Base-by-base conservation (phyloP, 1,140 invertebrate genomes). In the Holotrichia oblita region DNA sequence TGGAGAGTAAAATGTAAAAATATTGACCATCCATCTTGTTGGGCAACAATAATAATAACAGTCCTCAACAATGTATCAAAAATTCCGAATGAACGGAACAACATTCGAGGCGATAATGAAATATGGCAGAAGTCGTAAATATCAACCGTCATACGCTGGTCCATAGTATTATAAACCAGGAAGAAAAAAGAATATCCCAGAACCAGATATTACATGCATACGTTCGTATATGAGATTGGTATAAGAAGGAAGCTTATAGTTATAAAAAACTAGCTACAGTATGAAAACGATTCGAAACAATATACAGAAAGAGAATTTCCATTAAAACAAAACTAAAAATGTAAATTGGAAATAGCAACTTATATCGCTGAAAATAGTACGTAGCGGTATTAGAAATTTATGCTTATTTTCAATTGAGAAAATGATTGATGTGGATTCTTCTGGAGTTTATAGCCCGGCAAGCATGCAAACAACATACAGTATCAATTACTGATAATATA, bases 61-160 rank as follows among this genome's bases (percentile, higher is more conserved):
- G 61, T 69, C 27, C 61, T 69, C 61, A 69, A 69, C 61, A 69
- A 69, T 69, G 61, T 69, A 69, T 69, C 61, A 69, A 69, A 69
- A 69, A 69, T 69, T 69, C 22, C 61, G 27, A 69, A 24, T 22
- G n/a, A 69, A 69, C 61, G 27, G 12, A 69, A 69, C 27, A 34
- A 34, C 61, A 69, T 69, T 69, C 61, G 61, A 69, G 27, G 22
- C 27, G 61, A 12, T 69, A 69, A 69, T 69, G 61, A 69, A 69
- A 69, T 69, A 69, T 22, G 61, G 61, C 61, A 69, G 61, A 69
- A 69, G 61, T 69, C 61, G 61, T 69, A 69, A 69, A 69, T 69
- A 69, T 69, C 61, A 27, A 34, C 22, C 61, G 61, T 69, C 61
- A 69, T 69, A 69, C 27, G 61, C 61, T 3, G 22, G 61, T 20